phyloP scores from a whole-genome alignment of 92 coral and sea anemone species.

The Pocillopora grandis region DNA sequence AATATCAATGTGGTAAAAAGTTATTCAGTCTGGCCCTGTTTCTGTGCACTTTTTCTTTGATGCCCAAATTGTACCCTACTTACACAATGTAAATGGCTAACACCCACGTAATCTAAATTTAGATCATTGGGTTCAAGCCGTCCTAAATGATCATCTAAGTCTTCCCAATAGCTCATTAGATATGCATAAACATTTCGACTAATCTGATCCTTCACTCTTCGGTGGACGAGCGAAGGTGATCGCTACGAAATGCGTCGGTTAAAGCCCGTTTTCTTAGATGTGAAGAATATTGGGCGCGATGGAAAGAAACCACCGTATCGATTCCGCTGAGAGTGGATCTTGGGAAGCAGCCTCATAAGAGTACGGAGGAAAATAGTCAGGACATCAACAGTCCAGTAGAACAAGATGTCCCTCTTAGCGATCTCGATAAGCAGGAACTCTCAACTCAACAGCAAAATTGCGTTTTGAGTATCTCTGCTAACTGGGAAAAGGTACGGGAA shows the following conservation, averaged over 20 bases:
- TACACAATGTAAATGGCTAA: constrained; percentile 55
- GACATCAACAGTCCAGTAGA: constrained; percentile 18
- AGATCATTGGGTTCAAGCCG: constrained; percentile 49
- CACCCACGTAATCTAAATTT: constrained; percentile 42
- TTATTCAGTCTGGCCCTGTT: no score
- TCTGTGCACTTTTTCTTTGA: no score
- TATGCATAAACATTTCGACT: constrained; percentile 50
- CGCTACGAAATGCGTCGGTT: constrained; percentile 39
- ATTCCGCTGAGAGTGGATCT: constrained; percentile 40
- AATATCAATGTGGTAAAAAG: no score
- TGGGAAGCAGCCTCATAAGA: constrained; percentile 29
- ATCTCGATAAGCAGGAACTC: background rate
- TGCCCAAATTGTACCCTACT: constrained; percentile 36
- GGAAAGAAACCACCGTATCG: constrained; percentile 40
- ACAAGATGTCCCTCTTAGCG: constrained; percentile 41
- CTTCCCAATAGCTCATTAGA: constrained; percentile 46
- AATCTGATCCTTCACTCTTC: constrained; percentile 40
- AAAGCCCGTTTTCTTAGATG: constrained; percentile 44
- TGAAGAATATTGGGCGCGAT: constrained; percentile 50
- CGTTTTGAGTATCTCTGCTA: constrained; percentile 40
- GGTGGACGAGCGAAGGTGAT: background rate
- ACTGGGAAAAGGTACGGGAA: constrained; percentile 61
- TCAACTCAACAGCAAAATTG: constrained; percentile 31
- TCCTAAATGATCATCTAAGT: constrained; percentile 55
- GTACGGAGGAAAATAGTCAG: constrained; percentile 31